Percentiles rank a stretch among this genome's conserved stretches.
These are phyloP conservation scores for Gerris buenoi DNA, from an alignment of 1,140 invertebrate genomes.

Conservation along the genomic window DNA sequence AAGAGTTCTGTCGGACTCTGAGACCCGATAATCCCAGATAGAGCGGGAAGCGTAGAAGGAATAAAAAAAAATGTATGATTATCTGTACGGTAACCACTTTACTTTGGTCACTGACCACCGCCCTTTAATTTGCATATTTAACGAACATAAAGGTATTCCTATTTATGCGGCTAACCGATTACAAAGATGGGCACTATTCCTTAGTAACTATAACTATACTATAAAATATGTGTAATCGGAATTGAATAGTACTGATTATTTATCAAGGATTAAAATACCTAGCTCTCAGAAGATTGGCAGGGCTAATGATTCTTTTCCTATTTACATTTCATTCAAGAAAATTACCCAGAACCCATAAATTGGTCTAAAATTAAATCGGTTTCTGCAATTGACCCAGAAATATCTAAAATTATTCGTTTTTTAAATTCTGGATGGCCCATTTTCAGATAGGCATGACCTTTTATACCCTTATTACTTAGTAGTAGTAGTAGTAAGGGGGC, in stretches of 20 bases:
- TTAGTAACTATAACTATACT: slow-evolving; percentile 12
- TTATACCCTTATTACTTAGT: too few species aligned
- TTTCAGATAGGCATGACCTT: not conserved
- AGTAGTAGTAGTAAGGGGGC: too few species aligned
- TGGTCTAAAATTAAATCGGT: not conserved
- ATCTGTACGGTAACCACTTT: not conserved
- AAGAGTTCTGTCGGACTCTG: slow-evolving; percentile 28
- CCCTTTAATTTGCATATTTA: not conserved
- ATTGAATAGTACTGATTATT: not conserved
- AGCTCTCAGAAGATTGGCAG: not conserved
- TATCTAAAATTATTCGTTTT: not conserved
- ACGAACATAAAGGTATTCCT: slow-evolving; percentile 10
- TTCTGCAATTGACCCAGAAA: not conserved
- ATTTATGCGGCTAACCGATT: slow-evolving; percentile 13
- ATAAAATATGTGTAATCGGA: slow-evolving; percentile 9
- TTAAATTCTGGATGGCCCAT: not conserved
- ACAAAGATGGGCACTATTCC: slow-evolving; percentile 13
- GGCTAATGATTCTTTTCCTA: not conserved
- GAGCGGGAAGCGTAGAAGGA: slow-evolving; percentile 37
- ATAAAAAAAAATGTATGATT: slow-evolving; percentile 19
- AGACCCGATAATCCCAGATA: slow-evolving; percentile 35
- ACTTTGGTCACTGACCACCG: not conserved
- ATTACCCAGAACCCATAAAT: not conserved
- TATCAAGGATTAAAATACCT: not conserved
- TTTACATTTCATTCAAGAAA: not conserved